phyloP scores from a whole-genome alignment of 2,113 vertebrate species.

The Peucedramus taeniatus region DNA sequence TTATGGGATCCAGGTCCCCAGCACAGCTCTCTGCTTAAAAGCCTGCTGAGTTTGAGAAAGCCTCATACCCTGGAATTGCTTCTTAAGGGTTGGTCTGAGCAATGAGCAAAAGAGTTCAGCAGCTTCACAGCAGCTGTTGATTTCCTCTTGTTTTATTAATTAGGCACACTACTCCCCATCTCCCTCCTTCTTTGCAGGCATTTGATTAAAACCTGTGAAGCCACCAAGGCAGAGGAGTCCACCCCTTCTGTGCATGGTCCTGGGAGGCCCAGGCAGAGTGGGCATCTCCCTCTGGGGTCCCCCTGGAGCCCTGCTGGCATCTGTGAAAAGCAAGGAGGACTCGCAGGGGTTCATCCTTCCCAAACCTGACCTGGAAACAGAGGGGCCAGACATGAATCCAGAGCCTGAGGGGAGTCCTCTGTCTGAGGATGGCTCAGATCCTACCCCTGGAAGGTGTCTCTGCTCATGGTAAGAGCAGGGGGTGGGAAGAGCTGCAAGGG shows the following conservation, averaged over 20 bases:
- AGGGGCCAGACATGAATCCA: fast-evolving
- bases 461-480: background rate
- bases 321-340: background rate
- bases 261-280: background rate
- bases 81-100: background rate
- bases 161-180: background rate
- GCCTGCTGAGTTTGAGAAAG: background rate
- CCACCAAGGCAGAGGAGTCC: background rate
- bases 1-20: background rate
- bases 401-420: background rate
- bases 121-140: background rate
- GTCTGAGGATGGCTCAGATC: background rate
- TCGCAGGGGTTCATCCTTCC: background rate
- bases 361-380: background rate
- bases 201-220: background rate
- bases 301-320: background rate
- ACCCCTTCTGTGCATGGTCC: background rate
- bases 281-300: background rate
- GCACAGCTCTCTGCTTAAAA: background rate
- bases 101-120: background rate
- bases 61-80: background rate
- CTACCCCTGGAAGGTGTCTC: background rate
- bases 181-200: background rate
- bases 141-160: background rate
- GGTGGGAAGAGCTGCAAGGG: fast-evolving